Percentiles rank a stretch among this genome's conserved stretches.
Evolutionary conservation across 2,888 invertebrate genomes (phyloP).

Genomic region (Lutraria lutraria): DNA sequence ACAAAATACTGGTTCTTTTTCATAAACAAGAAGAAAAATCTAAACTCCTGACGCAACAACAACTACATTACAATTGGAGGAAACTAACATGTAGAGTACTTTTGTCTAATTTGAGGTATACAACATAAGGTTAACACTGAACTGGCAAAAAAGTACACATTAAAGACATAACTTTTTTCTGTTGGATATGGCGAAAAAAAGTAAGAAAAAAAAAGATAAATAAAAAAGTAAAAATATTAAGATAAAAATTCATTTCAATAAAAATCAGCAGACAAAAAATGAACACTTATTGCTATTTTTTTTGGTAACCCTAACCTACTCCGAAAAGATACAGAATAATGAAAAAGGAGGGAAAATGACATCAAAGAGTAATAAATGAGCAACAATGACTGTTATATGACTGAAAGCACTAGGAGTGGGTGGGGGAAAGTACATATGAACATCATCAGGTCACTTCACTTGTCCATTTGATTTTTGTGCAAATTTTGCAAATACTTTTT

Average conservation of each 20-base stretch:
- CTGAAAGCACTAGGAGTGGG: constrained; percentile 54
- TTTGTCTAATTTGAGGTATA: not conserved
- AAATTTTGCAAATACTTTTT: constrained; percentile 66
- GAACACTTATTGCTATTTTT: constrained; percentile 18
- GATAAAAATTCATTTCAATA: not conserved
- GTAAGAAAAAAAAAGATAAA: not conserved
- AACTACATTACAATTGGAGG: not conserved
- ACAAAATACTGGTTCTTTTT: too few species aligned
- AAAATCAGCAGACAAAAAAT: constrained; percentile 15
- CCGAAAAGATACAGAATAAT: constrained; percentile 16
- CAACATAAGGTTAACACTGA: not conserved
- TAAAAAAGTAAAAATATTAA: not conserved
- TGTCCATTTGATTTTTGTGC: constrained; percentile 65
- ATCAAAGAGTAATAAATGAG: constrained; percentile 33
- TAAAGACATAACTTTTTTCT: not conserved
- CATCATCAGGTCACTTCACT: constrained; percentile 56
- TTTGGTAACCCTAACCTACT: not conserved
- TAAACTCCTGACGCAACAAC: not conserved
- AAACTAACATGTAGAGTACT: not conserved
- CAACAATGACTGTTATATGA: constrained; percentile 46
- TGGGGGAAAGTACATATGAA: not conserved
- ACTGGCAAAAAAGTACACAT: not conserved
- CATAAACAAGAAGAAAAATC: too few species aligned
- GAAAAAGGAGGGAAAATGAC: constrained; percentile 16
- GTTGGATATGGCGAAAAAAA: not conserved